phyloP scores from a whole-genome alignment of 2,797 vertebrate genomes.

The Malurus splendens region DNA sequence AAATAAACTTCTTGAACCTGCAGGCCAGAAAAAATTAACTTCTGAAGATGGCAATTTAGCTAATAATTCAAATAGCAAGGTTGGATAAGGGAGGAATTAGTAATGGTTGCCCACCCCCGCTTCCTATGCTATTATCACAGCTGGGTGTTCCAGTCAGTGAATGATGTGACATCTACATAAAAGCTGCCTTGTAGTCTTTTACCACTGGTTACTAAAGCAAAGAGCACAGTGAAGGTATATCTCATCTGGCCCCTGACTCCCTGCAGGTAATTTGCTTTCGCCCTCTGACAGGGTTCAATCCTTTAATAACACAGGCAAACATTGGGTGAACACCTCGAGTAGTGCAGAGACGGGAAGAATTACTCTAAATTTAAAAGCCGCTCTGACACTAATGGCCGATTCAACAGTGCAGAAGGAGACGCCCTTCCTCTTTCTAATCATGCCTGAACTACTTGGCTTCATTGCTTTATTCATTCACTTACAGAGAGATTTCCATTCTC shows the following conservation, averaged over 20 bases:
- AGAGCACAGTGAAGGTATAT: slow-evolving; percentile 14
- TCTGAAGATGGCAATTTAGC: slow-evolving; percentile 37
- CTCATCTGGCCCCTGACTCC: slow-evolving; percentile 40
- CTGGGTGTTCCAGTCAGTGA: slow-evolving; percentile 54
- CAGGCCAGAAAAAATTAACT: slow-evolving; percentile 14
- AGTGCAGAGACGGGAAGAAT: not conserved
- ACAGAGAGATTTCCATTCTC: not conserved
- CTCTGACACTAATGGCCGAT: slow-evolving; percentile 26
- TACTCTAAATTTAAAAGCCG: slow-evolving; percentile 25
- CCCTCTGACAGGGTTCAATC: slow-evolving; percentile 51
- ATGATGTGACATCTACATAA: slow-evolving; percentile 58
- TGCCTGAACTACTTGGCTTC: not conserved
- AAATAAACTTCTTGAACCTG: slow-evolving; percentile 42
- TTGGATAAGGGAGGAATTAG: slow-evolving; percentile 65
- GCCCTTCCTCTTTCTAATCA: slow-evolving; percentile 17
- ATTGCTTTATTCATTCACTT: not conserved
- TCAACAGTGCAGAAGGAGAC: slow-evolving; percentile 7
- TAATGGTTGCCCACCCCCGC: slow-evolving; percentile 56
- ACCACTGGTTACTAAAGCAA: slow-evolving; percentile 23
- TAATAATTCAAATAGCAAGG: slow-evolving; percentile 57
- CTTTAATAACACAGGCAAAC: slow-evolving; percentile 52
- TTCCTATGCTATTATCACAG: slow-evolving; percentile 74
- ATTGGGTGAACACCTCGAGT: slow-evolving; percentile 40
- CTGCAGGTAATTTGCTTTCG: slow-evolving; percentile 57
- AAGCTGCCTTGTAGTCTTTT: slow-evolving; percentile 45